phyloP scores from a whole-genome alignment of 2,888 invertebrate genomes.

The Opisthograptis luteolata region DNA sequence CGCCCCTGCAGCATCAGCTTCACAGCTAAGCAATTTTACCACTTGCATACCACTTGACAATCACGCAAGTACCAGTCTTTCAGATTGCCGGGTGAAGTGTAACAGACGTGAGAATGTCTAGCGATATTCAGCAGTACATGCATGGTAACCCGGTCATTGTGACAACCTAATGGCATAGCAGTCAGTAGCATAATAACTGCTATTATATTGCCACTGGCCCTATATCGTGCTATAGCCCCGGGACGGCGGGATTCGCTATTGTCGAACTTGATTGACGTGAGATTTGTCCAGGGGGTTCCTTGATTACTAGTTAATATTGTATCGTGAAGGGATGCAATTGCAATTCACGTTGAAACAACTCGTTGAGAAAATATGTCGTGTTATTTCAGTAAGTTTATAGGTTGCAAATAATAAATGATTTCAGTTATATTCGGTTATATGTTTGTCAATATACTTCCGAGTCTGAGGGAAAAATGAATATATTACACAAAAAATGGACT shows the following conservation, averaged over 20 bases:
- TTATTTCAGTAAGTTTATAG: too few relatives aligned
- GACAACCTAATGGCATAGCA: conserved; percentile 55
- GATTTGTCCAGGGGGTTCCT: conserved; percentile 31
- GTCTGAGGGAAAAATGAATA: too few relatives aligned
- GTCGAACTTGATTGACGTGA: conserved; percentile 51
- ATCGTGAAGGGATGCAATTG: background rate
- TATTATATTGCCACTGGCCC: conserved; percentile 57
- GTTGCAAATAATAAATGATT: too few relatives aligned
- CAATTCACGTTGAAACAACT: too few relatives aligned
- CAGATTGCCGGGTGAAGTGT: conserved; percentile 51
- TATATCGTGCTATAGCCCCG: conserved; percentile 47
- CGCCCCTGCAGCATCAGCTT: too few relatives aligned
- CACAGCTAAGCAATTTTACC: conserved; percentile 12
- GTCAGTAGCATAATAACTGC: conserved; percentile 64
- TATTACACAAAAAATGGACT: too few relatives aligned
- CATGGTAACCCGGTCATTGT: conserved; percentile 28
- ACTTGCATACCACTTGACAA: conserved; percentile 23
- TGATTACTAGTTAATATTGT: conserved; percentile 7
- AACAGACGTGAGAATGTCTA: conserved; percentile 50
- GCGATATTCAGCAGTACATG: background rate
- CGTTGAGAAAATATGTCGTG: too few relatives aligned
- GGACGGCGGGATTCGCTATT: conserved; percentile 44
- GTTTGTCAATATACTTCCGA: too few relatives aligned
- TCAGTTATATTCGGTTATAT: too few relatives aligned
- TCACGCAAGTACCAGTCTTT: conserved; percentile 38